These are phyloP conservation scores for Caenorhabditis sp. DNA, from an alignment of 2,888 invertebrate species.

Conservation along the genomic window DNA sequence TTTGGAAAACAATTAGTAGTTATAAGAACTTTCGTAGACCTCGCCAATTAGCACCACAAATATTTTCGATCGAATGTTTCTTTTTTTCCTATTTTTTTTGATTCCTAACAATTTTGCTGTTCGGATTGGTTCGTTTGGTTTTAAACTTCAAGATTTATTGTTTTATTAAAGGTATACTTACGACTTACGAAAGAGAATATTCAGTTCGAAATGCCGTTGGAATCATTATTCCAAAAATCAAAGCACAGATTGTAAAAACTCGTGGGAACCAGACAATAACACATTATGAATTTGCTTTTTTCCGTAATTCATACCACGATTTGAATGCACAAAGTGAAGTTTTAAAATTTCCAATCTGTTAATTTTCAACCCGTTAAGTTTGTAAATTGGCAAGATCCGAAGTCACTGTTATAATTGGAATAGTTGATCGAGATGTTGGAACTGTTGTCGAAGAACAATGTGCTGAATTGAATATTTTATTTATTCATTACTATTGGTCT, in stretches of 20 bases:
- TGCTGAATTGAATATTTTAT: constrained; percentile 46
- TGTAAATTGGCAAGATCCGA: constrained; percentile 35
- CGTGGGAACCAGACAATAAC: constrained; percentile 17
- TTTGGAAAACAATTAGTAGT: too few relatives aligned
- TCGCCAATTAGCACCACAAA: not conserved
- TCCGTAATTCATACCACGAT: constrained; percentile 14
- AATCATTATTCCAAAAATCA: constrained; percentile 34
- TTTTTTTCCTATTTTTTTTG: not conserved
- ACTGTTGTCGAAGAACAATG: constrained; percentile 52
- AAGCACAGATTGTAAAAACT: constrained; percentile 31
- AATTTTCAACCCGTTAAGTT: constrained; percentile 38
- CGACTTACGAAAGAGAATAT: constrained; percentile 17
- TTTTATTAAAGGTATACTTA: constrained; percentile 27
- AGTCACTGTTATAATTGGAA: constrained; percentile 54
- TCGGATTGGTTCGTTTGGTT: not conserved
- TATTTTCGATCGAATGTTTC: not conserved
- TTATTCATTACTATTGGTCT: constrained; percentile 44
- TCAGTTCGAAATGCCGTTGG: constrained; percentile 28
- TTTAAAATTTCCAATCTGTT: too few relatives aligned
- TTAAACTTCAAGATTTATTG: too few relatives aligned
- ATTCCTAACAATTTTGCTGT: not conserved
- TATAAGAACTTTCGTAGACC: too few relatives aligned
- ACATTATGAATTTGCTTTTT: constrained; percentile 13
- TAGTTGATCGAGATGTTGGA: constrained; percentile 42
- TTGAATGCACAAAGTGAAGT: constrained; percentile 22